Base-by-base conservation (phyloP, 2,888 invertebrate genomes). In the Clanis bilineata region DNA sequence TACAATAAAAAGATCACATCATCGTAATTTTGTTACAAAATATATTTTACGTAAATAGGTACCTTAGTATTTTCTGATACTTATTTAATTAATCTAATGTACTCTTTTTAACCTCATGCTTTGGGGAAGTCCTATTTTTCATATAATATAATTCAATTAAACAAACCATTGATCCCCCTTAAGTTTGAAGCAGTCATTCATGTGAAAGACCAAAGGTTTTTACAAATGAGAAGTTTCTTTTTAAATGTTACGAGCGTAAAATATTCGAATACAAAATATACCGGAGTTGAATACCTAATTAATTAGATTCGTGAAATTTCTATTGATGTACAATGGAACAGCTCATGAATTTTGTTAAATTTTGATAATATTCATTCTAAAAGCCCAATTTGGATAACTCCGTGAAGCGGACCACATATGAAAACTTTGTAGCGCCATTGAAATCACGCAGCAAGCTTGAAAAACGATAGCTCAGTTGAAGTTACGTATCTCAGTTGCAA, bases 131-230 rank as follows among this genome's bases (percentile, higher is more conserved):
- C 21, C 1, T 7, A 28, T 10, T 28, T 51, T 51, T 18, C 32
- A 15, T 51, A 28, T 9, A 51, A 32, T 32, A 51, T 51, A 51
- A 51, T 51, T 32, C 10, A 47, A 47, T 32, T 51, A 32, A 51
- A 51, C 47, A 51, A 51, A 51, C 28, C 51, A 51, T 51, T 51
- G 51, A 51, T 51, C 18, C 18, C 18, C 28, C 10, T 18, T 51
- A 51, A 51, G 51, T 32, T 51, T 28, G 51, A 51, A 10, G 21
- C 32, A 32, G 18, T 23, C 47, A 51, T 28, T 51, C 51, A 32
- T 51, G 15, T 28, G 51, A 28, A 32, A 51, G 18, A 51, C 51
- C 32, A 51, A 51, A 51, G 51, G 51, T 51, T 18, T 51, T 32
- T 18, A 51, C 18, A 18, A 51, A 28, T 51, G 51, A 51, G 32